A percentile compares a stretch with the other conserved stretches of the same genome.
Evolutionary conservation across 2,888 invertebrate species (phyloP).

Genomic region (Bimastos eiseni): DNA sequence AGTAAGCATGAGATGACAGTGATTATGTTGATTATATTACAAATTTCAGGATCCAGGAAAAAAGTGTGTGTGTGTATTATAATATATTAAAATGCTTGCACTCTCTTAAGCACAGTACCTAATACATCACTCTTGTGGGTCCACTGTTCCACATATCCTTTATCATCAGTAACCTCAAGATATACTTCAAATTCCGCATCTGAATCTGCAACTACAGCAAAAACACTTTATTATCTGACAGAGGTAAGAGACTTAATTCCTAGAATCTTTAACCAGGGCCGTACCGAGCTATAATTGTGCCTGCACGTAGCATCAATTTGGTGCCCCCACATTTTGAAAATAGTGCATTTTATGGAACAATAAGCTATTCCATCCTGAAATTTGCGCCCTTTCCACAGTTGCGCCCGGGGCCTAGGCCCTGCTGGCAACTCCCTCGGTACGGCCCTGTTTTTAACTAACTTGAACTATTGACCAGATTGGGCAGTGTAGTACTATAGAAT

Average conservation of each 20-base stretch:
- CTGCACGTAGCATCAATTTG: too few species aligned
- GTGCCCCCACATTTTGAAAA: too few species aligned
- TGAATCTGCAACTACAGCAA: neutral
- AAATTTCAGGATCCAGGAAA: neutral
- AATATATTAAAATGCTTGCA: neutral
- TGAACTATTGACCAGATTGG: neutral
- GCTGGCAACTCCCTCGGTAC: too few species aligned
- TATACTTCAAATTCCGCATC: neutral
- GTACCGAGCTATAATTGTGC: too few species aligned
- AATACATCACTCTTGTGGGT: neutral
- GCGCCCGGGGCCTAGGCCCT: too few species aligned
- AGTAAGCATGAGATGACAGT: too few species aligned
- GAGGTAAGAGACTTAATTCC: neutral
- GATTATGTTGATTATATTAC: neutral
- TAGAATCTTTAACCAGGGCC: neutral
- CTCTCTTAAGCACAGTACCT: neutral
- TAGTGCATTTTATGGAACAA: too few species aligned
- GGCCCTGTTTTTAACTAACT: too few species aligned
- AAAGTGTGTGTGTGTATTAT: neutral
- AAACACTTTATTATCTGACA: constrained; percentile 13
- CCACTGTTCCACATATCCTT: neutral
- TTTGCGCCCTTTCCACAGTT: too few species aligned
- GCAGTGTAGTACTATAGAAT: neutral
- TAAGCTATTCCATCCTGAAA: too few species aligned
- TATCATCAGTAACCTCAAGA: neutral